Percentiles rank a stretch among this genome's conserved stretches.
Conservation (phyloP, 1,140 invertebrate species). For the Lepidurus apus region DNA sequence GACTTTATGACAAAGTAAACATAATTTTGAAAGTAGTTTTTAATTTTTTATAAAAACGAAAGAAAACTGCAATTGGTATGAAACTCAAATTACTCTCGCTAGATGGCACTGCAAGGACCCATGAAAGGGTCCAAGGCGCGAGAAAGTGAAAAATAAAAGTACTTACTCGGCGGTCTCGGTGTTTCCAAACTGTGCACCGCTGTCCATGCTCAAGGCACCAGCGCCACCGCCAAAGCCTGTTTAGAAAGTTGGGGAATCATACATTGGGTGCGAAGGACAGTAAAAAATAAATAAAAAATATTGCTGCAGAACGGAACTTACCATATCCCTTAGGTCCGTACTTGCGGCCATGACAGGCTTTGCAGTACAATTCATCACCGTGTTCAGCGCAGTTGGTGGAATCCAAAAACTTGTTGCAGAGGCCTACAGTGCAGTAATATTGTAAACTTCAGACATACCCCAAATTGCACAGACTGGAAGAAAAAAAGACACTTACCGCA, state of each 20-base stretch:
- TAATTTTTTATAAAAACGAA: constrained; percentile 25
- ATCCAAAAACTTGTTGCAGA: constrained; percentile 95
- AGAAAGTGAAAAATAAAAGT: constrained; percentile 21
- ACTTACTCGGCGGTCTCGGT: constrained; percentile 37
- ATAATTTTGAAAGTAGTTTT: constrained; percentile 19
- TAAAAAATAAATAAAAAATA: background rate
- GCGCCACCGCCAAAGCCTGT: constrained; percentile 85
- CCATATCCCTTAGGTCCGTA: constrained; percentile 88
- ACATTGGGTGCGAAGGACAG: constrained; percentile 57
- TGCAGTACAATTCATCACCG: constrained; percentile 93
- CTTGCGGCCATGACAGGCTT: constrained; percentile 93
- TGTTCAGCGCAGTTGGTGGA: constrained; percentile 96
- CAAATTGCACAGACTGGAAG: background rate
- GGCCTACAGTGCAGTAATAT: constrained; percentile 55
- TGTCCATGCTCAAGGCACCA: constrained; percentile 93
- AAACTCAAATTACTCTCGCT: constrained; percentile 30
- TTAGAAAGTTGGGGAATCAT: constrained; percentile 42
- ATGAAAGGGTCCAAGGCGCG: background rate
- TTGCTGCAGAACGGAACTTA: constrained; percentile 37
- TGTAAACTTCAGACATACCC: background rate
- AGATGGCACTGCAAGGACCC: too few relatives aligned
- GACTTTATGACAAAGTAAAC: constrained; percentile 27
- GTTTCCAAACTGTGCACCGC: constrained; percentile 67
- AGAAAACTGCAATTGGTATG: background rate
- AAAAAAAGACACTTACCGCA: constrained; percentile 72